Evolutionary conservation across 2,113 vertebrate genomes (phyloP).

Genomic region (Mormyrus lacerda): DNA sequence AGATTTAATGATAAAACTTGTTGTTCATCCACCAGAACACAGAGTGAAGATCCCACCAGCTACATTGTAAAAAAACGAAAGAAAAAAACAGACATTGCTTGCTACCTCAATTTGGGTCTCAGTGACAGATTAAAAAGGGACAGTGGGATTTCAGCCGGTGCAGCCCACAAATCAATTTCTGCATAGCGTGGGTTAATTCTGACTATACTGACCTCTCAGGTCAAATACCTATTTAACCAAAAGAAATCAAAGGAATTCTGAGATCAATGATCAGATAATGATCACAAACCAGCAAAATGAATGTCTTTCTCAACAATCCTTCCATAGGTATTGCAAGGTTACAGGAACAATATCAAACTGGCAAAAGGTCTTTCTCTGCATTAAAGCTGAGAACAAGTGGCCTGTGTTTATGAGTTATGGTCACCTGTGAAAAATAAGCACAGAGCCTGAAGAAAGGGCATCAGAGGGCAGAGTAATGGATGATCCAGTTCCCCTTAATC

Average conservation of each 20-base stretch:
- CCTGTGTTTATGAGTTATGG: background rate
- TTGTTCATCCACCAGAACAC: constrained; percentile 4
- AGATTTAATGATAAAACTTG: constrained; percentile 25
- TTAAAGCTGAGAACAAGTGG: background rate
- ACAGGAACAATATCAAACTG: background rate
- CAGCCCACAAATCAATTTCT: background rate
- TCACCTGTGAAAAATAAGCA: background rate
- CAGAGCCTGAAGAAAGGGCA: background rate
- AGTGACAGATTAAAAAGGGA: background rate
- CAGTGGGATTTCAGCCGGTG: background rate
- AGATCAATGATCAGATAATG: background rate
- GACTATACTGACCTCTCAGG: background rate
- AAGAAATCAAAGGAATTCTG: background rate
- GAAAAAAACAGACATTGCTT: background rate
- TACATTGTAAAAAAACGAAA: background rate
- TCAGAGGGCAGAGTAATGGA: background rate
- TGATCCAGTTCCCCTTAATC: constrained; percentile 2
- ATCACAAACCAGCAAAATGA: background rate
- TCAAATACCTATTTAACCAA: background rate
- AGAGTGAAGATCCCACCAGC: constrained; percentile 10
- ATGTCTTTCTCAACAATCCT: background rate
- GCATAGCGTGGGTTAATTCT: background rate
- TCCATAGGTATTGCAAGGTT: background rate
- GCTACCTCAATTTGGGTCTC: constrained; percentile 14
- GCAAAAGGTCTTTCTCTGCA: background rate